Conservation (phyloP, 2,113 vertebrate species). For the Cercocebus atys region DNA sequence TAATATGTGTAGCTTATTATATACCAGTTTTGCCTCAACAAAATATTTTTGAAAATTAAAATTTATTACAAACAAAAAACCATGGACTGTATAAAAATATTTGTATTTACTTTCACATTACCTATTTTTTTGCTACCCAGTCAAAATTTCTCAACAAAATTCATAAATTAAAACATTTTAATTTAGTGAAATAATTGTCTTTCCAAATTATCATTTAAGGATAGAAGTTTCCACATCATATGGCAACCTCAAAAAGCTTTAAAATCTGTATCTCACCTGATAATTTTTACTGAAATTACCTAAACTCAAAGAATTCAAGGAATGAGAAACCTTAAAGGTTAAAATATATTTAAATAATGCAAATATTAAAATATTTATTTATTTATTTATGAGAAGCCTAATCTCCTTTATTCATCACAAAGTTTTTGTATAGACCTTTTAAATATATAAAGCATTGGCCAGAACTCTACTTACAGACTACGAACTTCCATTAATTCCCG, state of each 20-base stretch:
- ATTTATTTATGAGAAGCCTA: slow-evolving; percentile 57
- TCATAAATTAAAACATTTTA: background rate
- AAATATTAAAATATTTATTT: background rate
- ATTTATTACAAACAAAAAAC: too few species aligned
- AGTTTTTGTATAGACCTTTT: slow-evolving; percentile 84
- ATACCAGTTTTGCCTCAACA: too few species aligned
- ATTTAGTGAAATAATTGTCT: background rate
- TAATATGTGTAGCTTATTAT: too few species aligned
- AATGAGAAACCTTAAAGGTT: background rate
- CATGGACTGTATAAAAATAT: background rate
- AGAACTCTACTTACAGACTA: slow-evolving; percentile 69
- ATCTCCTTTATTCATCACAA: slow-evolving; percentile 78
- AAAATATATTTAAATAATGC: background rate
- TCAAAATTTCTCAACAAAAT: background rate
- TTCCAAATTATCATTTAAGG: background rate
- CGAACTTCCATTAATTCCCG: slow-evolving; percentile 51
- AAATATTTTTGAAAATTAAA: too few species aligned
- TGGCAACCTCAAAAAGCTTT: background rate
- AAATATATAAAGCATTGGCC: slow-evolving; percentile 80
- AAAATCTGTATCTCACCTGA: background rate
- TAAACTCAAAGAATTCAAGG: background rate
- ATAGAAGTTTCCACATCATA: background rate
- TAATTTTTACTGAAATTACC: background rate
- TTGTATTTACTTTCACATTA: background rate
- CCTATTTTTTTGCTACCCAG: background rate